Evolutionary conservation across 1,140 invertebrate genomes (phyloP).

Genomic region (Anastrepha obliqua): DNA sequence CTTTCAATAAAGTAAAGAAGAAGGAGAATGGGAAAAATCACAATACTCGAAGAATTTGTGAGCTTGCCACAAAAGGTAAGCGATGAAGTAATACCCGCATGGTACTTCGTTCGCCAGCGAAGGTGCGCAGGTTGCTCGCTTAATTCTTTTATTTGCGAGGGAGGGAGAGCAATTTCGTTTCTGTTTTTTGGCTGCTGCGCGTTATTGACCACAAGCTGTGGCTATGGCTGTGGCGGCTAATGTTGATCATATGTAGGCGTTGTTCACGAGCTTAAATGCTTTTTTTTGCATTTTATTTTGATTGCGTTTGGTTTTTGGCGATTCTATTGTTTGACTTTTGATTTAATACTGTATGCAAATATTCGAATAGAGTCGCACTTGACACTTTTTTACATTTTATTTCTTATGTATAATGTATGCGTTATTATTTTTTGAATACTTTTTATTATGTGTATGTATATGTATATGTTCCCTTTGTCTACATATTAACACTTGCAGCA

Average conservation of each 20-base stretch:
- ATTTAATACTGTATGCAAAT: slow-evolving; percentile 1
- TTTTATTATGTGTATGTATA: no score
- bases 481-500: not conserved
- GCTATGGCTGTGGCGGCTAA: not conserved
- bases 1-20: slow-evolving; percentile 30
- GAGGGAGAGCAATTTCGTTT: not conserved
- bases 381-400: not conserved
- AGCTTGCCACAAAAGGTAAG: slow-evolving; percentile 20
- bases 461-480: not conserved
- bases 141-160: not conserved
- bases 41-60: slow-evolving; percentile 6
- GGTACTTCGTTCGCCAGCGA: not conserved
- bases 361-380: not conserved
- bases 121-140: not conserved
- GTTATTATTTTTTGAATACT: no score
- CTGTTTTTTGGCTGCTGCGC: not conserved
- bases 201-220: not conserved
- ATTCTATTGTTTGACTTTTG: not conserved
- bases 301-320: not conserved
- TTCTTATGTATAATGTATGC: not conserved
- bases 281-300: not conserved
- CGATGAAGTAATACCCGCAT: slow-evolving; percentile 34
- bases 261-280: not conserved
- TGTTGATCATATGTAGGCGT: slow-evolving; percentile 1
- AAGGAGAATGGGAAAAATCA: not conserved